Base-by-base conservation (phyloP, 2,113 vertebrate genomes). In the Turdus rufiventris region DNA sequence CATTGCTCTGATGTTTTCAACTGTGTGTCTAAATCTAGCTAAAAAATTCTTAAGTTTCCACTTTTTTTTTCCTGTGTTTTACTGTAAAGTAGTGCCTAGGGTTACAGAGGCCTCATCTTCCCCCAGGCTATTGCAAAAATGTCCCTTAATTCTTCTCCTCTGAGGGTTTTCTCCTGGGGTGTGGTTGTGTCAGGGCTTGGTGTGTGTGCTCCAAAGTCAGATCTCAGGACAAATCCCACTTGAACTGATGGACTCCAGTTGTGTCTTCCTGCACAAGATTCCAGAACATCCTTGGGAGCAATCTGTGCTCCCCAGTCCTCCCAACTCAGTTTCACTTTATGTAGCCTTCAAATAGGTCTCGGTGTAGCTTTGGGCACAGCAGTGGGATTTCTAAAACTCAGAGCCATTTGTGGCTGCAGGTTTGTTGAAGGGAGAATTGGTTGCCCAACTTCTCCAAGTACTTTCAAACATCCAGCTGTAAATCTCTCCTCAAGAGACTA, bases 61-160 rank as follows among this genome's bases (percentile, higher is more conserved):
- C 6, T 8, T 1, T 18, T 9, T 33, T 9, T 3, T 3, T 2
- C 1, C 8, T 6, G 28, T 48, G 31, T 13, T 51, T 61, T 45
- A 6, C 47, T 85, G 14, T 76, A 57, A 75, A 93, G 10, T 14
- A 65, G 28, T 7, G 5, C 72, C 60, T 76, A 38, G 33, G 42
- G 24, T 53, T 47, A 4, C 21, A 31, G 31, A 83, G 43, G 26
- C 18, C 42, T 70, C 57, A 1, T 26, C 28, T 78, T 88, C 26
- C 20, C n/a, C 17, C 4, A 42, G 48, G 38, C 14, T 23, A 9
- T 51, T 83, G 53, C 60, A 34, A 11, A 90, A 71, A 31, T 18
- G 13, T 42, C 53, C 38, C 6, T 58, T 62, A 12, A 33, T 47
- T 65, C 12, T 17, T 16, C 13, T 45, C 9, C 5, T 45, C 6